phyloP scores from a whole-genome alignment of 2,797 vertebrate genomes.

The Chlorospingus flavigularis region DNA sequence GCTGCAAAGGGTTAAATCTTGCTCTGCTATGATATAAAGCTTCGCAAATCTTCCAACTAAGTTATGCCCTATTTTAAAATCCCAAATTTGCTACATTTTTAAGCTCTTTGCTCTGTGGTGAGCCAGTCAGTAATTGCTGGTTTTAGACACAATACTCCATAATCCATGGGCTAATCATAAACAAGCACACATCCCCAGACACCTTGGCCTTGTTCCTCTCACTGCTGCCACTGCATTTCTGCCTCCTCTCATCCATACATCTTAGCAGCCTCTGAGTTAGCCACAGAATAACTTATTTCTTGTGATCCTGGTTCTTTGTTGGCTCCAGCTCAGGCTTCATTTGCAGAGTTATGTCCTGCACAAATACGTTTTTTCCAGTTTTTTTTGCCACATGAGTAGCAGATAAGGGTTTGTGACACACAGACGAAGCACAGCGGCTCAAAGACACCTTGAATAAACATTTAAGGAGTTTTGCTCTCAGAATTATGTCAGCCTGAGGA shows the following conservation, averaged over 20 bases:
- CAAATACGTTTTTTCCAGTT: background rate
- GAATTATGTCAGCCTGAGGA: background rate
- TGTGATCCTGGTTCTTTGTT: background rate
- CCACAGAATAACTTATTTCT: background rate
- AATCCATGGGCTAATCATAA: background rate
- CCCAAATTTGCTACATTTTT: background rate
- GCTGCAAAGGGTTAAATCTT: background rate
- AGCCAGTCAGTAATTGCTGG: background rate
- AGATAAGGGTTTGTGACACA: background rate
- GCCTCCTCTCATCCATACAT: background rate
- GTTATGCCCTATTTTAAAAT: background rate
- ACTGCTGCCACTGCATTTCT: background rate
- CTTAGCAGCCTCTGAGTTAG: background rate
- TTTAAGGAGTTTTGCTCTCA: background rate
- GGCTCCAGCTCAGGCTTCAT: background rate
- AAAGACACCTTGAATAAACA: fast-evolving
- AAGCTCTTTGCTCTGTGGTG: background rate
- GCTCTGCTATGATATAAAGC: background rate
- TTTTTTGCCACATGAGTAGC: background rate
- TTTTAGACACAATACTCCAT: background rate
- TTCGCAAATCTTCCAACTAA: background rate
- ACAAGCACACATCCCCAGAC: background rate
- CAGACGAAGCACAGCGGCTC: fast-evolving
- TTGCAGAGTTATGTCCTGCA: background rate
- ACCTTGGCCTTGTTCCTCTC: background rate